Percentiles rank a stretch among this genome's conserved stretches.
These are phyloP conservation scores for Napeogenes sylphis DNA, from an alignment of 2,888 invertebrate species.

Conservation along the genomic window DNA sequence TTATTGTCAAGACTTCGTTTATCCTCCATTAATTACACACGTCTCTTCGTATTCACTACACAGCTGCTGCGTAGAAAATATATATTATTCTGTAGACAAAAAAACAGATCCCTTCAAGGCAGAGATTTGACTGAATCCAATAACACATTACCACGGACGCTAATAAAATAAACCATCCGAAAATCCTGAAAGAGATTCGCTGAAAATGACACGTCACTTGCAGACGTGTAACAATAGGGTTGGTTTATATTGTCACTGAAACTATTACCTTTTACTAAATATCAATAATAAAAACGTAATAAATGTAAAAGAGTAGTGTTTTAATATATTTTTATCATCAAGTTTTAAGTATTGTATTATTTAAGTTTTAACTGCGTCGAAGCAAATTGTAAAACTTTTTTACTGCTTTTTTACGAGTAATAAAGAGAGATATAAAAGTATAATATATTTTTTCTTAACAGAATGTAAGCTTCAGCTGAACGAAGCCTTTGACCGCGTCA, in stretches of 20 bases:
- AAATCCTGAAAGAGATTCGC: slow-evolving; percentile 40
- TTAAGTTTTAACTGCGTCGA: too few relatives aligned
- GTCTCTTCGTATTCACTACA: not conserved
- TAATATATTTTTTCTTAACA: not conserved
- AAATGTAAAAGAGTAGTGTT: not conserved
- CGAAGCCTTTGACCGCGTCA: slow-evolving; percentile 34
- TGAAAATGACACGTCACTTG: slow-evolving; percentile 51
- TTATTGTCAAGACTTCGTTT: not conserved
- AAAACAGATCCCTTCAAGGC: slow-evolving; percentile 5
- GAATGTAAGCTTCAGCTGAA: slow-evolving; percentile 12
- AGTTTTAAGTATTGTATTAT: too few relatives aligned
- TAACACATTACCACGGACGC: slow-evolving; percentile 25
- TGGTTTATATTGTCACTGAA: slow-evolving; percentile 21
- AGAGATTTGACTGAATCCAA: slow-evolving; percentile 17
- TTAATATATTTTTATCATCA: too few relatives aligned
- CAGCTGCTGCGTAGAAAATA: not conserved
- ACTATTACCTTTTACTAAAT: slow-evolving; percentile 1
- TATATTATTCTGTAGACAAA: not conserved
- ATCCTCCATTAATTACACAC: not conserved
- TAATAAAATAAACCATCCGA: slow-evolving; percentile 34
- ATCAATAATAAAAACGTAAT: not conserved
- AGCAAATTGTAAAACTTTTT: too few relatives aligned
- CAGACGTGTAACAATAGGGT: slow-evolving; percentile 34
- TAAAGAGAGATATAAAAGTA: not conserved
- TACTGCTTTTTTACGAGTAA: not conserved